These are phyloP conservation scores for Ptilodon capucinus DNA, from an alignment of 2,888 invertebrate genomes.

Conservation along the genomic window DNA sequence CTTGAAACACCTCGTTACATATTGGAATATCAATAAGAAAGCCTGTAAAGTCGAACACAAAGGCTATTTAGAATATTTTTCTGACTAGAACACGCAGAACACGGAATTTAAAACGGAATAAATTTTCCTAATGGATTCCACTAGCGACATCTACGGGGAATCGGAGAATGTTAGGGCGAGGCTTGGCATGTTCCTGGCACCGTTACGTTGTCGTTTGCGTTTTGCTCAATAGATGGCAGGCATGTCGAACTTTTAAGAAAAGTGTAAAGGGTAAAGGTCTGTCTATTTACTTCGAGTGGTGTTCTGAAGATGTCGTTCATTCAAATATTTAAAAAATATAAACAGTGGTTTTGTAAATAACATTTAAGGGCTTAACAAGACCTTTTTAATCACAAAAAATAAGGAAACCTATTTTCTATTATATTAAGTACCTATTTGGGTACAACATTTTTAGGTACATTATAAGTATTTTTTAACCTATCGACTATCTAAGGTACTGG, in stretches of 20 bases:
- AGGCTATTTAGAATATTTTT: constrained; percentile 12
- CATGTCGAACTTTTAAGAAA: background rate
- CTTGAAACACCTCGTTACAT: constrained; percentile 2
- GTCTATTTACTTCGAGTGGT: background rate
- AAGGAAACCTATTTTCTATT: too few relatives aligned
- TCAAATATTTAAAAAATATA: too few relatives aligned
- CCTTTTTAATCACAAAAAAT: too few relatives aligned
- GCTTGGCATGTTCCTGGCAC: background rate
- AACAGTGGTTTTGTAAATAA: too few relatives aligned
- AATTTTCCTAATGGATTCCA: constrained; percentile 21
- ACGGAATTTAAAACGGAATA: constrained; percentile 14
- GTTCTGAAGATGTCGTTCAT: constrained; percentile 24
- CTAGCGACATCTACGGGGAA: constrained; percentile 30
- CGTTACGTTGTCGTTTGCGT: constrained; percentile 8
- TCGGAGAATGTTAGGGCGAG: constrained; percentile 8
- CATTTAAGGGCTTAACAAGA: too few relatives aligned
- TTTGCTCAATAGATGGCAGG: constrained; percentile 22
- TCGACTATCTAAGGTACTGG: too few relatives aligned
- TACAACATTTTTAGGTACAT: too few relatives aligned
- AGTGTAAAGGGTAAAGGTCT: background rate
- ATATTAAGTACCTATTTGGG: too few relatives aligned
- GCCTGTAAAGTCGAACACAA: constrained; percentile 6
- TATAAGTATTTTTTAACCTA: too few relatives aligned
- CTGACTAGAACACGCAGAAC: constrained; percentile 5
- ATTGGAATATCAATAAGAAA: constrained; percentile 6